These are phyloP conservation scores for Nanger granti DNA, from an alignment of 2,113 vertebrate genomes.

Conservation along the genomic window DNA sequence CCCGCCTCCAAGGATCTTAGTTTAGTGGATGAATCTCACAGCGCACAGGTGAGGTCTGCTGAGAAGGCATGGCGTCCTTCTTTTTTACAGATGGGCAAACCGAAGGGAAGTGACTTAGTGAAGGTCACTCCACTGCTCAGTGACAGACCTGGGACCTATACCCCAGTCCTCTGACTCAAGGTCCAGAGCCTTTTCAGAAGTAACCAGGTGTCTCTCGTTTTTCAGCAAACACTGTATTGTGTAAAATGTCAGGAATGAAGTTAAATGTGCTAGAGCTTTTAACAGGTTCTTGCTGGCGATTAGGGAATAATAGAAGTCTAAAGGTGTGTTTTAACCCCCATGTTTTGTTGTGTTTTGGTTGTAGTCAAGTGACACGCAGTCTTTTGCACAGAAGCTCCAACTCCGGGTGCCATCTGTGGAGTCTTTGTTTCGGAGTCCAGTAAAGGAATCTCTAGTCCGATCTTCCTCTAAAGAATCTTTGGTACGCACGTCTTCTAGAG, in stretches of 20 bases:
- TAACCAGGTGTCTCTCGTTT: background rate
- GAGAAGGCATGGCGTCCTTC: background rate
- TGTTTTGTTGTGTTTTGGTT: slow-evolving; percentile 36
- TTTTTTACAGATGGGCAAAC: background rate
- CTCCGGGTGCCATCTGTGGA: slow-evolving; percentile 92
- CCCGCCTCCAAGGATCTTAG: background rate
- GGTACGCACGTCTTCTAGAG: slow-evolving; percentile 86
- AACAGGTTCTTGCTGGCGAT: background rate
- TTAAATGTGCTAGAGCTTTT: background rate
- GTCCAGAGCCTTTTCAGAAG: background rate
- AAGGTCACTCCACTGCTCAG: background rate
- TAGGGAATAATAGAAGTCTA: background rate
- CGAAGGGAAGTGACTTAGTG: background rate
- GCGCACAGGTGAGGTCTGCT: background rate
- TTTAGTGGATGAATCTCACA: background rate
- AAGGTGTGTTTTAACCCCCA: background rate
- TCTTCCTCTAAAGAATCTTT: slow-evolving; percentile 91
- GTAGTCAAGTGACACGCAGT: slow-evolving; percentile 85
- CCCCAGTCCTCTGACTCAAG: background rate
- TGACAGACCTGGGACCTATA: background rate
- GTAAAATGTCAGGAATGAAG: background rate
- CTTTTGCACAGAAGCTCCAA: slow-evolving; percentile 92
- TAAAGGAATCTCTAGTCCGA: slow-evolving; percentile 86
- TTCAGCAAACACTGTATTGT: background rate
- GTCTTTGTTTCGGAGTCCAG: slow-evolving; percentile 89